phyloP scores from a whole-genome alignment of 2,888 invertebrate species.

The Ganaspis brasiliensis region DNA sequence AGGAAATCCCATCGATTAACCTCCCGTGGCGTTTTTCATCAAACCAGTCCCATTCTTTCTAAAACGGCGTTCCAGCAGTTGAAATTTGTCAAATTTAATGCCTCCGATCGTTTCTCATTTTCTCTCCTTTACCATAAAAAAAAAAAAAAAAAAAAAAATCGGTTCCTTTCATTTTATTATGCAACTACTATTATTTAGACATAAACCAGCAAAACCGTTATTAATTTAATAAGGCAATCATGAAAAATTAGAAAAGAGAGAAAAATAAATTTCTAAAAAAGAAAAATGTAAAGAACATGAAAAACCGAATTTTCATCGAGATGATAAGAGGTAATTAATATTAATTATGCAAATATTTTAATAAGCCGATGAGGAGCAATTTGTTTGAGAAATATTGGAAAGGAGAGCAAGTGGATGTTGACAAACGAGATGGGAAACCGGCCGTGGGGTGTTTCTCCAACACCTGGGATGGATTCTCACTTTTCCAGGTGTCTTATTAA shows the following conservation, averaged over 20 bases:
- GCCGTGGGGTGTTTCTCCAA: slow-evolving; percentile 8
- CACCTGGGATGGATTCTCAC: slow-evolving; percentile 20
- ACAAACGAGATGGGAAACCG: neutral
- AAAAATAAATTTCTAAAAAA: too few species aligned
- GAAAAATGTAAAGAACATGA: too few species aligned
- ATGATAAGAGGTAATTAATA: too few species aligned
- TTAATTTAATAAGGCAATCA: too few species aligned
- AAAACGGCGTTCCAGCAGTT: neutral
- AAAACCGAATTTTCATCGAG: too few species aligned
- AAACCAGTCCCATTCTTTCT: slow-evolving; percentile 8
- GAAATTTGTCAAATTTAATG: neutral
- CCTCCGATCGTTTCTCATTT: neutral
- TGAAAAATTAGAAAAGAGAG: too few species aligned
- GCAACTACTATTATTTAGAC: too few species aligned
- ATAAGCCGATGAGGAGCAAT: too few species aligned
- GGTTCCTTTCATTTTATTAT: too few species aligned
- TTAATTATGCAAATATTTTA: too few species aligned
- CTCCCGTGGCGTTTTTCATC: slow-evolving; percentile 22
- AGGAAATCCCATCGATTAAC: slow-evolving; percentile 24
- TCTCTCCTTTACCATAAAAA: slow-evolving; percentile 18
- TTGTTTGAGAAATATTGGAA: neutral
- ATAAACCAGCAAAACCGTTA: too few species aligned
- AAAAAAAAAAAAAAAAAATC: too few species aligned
- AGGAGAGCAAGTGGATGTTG: slow-evolving; percentile 5
- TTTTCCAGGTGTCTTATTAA: slow-evolving; percentile 25